Conservation (phyloP, 2,888 invertebrate genomes). For the Drosophila austrosaltans region DNA sequence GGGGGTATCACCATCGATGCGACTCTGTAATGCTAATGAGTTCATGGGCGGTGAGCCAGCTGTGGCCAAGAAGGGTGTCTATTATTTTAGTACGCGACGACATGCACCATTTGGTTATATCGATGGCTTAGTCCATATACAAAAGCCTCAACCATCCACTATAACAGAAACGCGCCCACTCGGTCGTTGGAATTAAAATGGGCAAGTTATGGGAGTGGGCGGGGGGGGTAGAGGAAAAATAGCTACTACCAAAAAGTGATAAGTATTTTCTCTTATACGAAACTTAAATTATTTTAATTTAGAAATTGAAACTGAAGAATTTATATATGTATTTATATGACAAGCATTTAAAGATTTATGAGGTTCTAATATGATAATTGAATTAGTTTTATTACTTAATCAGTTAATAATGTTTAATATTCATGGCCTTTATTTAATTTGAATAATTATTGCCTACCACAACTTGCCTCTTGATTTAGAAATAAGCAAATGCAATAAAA, state of each 20-base stretch:
- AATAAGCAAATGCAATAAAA: no score
- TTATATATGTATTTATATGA: no score
- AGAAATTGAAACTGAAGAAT: no score
- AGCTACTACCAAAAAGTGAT: conserved; percentile 27
- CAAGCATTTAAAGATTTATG: no score
- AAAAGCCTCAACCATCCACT: conserved; percentile 58
- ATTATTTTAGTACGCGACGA: conserved; percentile 71
- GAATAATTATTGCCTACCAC: no score
- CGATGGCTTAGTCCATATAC: conserved; percentile 64
- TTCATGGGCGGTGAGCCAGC: conserved; percentile 82
- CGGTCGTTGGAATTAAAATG: not conserved
- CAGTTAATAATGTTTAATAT: no score
- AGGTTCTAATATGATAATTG: no score
- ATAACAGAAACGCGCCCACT: conserved; percentile 18
- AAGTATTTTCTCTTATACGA: no score
- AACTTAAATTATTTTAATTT: no score
- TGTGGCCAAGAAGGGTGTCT: conserved; percentile 74
- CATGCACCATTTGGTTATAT: conserved; percentile 68
- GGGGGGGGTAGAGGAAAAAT: not conserved
- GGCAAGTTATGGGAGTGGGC: not conserved
- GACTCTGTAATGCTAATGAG: conserved; percentile 55
- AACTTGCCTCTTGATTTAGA: no score
- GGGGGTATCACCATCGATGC: conserved; percentile 1
- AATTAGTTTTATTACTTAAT: no score
- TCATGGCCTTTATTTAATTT: no score